Evolutionary conservation across 1,140 invertebrate species (phyloP).

Genomic region (Neodiprion virginianus): DNA sequence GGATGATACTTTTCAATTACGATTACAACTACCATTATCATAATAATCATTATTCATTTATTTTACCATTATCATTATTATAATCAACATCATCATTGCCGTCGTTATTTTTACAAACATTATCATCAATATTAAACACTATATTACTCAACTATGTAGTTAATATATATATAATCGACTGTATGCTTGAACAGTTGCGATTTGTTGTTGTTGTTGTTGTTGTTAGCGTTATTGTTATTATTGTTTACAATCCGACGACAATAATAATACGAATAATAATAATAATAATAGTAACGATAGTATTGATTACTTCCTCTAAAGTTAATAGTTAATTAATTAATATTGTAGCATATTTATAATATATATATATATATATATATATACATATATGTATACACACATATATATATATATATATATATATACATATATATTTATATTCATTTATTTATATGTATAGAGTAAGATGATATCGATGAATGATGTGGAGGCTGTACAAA

Average conservation of each 20-base stretch:
- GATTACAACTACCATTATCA: background rate
- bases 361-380: too few species aligned
- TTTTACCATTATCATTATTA: constrained; percentile 6
- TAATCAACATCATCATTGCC: constrained; percentile 20
- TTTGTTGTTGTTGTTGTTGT: too few species aligned
- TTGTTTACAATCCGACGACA: too few species aligned
- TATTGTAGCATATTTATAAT: constrained; percentile 46
- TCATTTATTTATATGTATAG: constrained; percentile 32
- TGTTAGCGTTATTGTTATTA: too few species aligned
- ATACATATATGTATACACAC: too few species aligned
- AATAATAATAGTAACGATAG: too few species aligned
- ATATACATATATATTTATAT: constrained; percentile 14
- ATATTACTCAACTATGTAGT: too few species aligned
- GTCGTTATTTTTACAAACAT: constrained; percentile 41
- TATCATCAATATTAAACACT: background rate
- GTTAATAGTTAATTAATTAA: constrained; percentile 57
- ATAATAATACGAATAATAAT: too few species aligned
- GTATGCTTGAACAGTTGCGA: too few species aligned
- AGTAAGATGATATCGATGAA: constrained; percentile 49
- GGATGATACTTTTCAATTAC: constrained; percentile 43
- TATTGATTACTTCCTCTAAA: constrained; percentile 58
- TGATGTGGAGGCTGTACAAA: constrained; percentile 61
- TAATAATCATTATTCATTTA: background rate
- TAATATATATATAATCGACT: too few species aligned
- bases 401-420: constrained; percentile 25